Evolutionary conservation across 1,140 invertebrate species (phyloP), one percentile per base, ranked within the genome.

Genomic region (Contarinia nasturtii): DNA sequence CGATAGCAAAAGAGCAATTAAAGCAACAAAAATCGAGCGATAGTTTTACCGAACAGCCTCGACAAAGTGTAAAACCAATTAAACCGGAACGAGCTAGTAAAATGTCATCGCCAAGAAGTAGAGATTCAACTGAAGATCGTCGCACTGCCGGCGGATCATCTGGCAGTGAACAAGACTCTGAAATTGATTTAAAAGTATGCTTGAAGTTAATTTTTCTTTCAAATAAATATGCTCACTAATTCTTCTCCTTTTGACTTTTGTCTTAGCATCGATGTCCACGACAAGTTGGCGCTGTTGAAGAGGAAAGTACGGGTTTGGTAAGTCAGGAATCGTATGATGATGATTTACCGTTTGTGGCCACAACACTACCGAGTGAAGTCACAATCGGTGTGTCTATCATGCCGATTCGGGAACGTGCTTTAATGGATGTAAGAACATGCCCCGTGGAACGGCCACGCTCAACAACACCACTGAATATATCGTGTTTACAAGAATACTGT

Each of bases 381-480:
- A n/a, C n/a, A n/a, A n/a, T 81, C 40, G 85, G 79, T 14, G 66
- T 87, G 46, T 80, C 82, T 1, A 81, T 89, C 47, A 71, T 87
- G 41, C 85, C 86, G 18, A 74, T 86, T 41, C 80, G 79, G 55
- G 77, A 86, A 59, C 69, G 86, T 45, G 71, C 80, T 27, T 69
- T 69, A 21, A 68, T 69, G 53, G 71, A 78, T 59, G 70, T 79
- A 18, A 82, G 75, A 51, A 89, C 80, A n/a, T 86, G 76, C 53
- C 83, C 86, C 0, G 79, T 89, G 47, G 85, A 89, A 52, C 69
- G 88, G 51, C 89, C 89, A 15, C 70, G 87, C 7, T 86, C 84
- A n/a, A 82, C 79, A 18, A 84, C 84, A 37, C 83, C 83, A 2
- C 76, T 86, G 36, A 82, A 80, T 63, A 77, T 82, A 17, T 77